Base-by-base conservation (phyloP, 2,888 invertebrate species). In the Calliopum simillimum region DNA sequence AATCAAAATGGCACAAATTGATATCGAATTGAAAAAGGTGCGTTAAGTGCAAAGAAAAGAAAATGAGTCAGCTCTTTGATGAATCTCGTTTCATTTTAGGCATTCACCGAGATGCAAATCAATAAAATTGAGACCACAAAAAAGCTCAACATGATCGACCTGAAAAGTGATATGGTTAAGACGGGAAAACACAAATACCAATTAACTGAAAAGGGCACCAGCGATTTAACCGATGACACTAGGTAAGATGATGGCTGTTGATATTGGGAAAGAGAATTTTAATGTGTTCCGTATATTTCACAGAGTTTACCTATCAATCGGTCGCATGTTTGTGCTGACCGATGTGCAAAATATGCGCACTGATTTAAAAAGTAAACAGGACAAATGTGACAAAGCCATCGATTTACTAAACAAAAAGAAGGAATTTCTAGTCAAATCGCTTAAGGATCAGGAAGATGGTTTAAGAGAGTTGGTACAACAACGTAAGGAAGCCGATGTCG, bases 401-500 rank as follows among this genome's bases (percentile, higher is more conserved):
- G 91, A 91, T 80, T 87, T 89, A 14, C 86, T 93, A 25, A 91
- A 92, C 85, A 90, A 88, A 76, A 93, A 91, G 78, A 94, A 94
- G 83, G 87, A 88, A 16, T 94, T 93, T 79, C 86, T 95, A 75
- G 91, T 93, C 78, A 89, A 90, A 74, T 93, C 88, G 77, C 86
- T 95, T 56, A 93, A 93, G 80, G 94, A 94, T 79, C 92, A 93
- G 78, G 94, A 95, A 83, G 91, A 94, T 84, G 94, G 93, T 80
- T 87, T 96, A 23, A 87, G 95, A 69, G 95, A 95, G 87, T 88
- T 95, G 86, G 91, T 93, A 0, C 90, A 91, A 74, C 91, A 90
- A 76, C 89, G 90, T 76, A 90, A 90, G 81, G 88, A 88, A 71
- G 86, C 85, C 3, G 83, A 83, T 69, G 73, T 75, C 23, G 65